A percentile compares a stretch with the other conserved stretches of the same genome.
phyloP scores from a whole-genome alignment of 2,113 vertebrate genomes.

The Capreolus pygargus region DNA sequence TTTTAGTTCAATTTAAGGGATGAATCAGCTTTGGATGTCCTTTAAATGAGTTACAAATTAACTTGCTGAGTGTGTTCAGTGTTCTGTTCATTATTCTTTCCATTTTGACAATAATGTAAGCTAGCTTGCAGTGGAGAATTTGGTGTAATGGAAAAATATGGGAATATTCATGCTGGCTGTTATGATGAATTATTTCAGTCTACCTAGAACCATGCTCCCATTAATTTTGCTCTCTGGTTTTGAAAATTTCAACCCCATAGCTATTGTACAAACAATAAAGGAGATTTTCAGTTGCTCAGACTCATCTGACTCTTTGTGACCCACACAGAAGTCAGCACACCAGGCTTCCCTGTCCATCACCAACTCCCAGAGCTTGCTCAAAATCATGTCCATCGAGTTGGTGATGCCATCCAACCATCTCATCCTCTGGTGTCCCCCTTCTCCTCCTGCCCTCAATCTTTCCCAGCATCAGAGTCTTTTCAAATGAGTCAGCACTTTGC shows the following conservation, averaged over 20 bases:
- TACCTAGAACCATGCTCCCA: neutral
- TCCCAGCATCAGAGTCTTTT: neutral
- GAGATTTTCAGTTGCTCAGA: neutral
- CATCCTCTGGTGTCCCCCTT: neutral
- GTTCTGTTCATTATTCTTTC: conserved; percentile 55
- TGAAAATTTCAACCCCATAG: conserved; percentile 30
- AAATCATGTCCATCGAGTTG: neutral
- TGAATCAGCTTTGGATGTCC: conserved; percentile 43
- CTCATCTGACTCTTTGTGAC: neutral
- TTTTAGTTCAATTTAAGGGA: conserved; percentile 57
- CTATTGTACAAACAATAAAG: neutral
- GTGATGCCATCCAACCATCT: neutral
- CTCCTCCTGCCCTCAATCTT: neutral
- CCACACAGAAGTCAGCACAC: neutral
- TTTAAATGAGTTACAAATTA: conserved; percentile 64
- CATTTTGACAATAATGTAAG: conserved; percentile 15
- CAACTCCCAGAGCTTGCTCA: neutral
- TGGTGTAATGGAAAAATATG: conserved; percentile 37
- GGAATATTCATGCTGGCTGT: neutral
- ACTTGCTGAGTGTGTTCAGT: conserved; percentile 38
- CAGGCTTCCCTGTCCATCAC: neutral
- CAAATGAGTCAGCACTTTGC: neutral
- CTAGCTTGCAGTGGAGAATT: conserved; percentile 6
- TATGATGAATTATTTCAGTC: conserved; percentile 23
- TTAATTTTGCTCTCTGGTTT: conserved; percentile 14